Evolutionary conservation across 2,113 vertebrate species (phyloP).

Genomic region (Ahaetulla prasina): DNA sequence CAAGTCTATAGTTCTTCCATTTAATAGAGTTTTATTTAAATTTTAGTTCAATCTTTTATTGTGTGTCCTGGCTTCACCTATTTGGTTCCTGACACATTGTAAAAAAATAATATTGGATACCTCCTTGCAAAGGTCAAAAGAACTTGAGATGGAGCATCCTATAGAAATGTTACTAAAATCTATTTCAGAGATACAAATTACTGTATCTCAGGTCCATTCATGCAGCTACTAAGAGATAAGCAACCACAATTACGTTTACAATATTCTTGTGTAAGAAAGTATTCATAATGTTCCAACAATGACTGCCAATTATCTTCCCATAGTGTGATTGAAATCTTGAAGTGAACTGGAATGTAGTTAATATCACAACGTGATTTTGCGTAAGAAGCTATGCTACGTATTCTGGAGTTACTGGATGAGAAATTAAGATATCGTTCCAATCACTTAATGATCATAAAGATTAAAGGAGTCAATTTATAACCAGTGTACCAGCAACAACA

Average conservation of each 20-base stretch:
- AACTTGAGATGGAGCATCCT: background rate
- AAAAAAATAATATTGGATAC: background rate
- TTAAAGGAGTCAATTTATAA: background rate
- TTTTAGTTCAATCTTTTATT: background rate
- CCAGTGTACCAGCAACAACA: background rate
- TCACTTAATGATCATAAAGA: background rate
- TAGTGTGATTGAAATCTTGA: background rate
- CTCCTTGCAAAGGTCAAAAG: background rate
- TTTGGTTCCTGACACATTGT: background rate
- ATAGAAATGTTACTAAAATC: background rate
- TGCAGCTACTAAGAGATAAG: background rate
- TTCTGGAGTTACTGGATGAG: background rate
- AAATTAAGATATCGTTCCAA: background rate
- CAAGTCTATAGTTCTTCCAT: background rate
- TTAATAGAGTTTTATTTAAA: background rate
- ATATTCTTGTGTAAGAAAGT: background rate
- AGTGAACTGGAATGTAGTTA: background rate
- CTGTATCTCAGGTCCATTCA: background rate
- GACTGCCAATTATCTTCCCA: background rate
- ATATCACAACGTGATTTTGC: background rate
- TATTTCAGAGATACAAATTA: background rate
- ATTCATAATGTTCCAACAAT: background rate
- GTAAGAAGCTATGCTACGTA: background rate
- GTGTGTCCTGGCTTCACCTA: background rate
- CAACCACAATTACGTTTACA: background rate